Conservation (phyloP, 2,888 invertebrate species). For the Drosophila imparisetae region DNA sequence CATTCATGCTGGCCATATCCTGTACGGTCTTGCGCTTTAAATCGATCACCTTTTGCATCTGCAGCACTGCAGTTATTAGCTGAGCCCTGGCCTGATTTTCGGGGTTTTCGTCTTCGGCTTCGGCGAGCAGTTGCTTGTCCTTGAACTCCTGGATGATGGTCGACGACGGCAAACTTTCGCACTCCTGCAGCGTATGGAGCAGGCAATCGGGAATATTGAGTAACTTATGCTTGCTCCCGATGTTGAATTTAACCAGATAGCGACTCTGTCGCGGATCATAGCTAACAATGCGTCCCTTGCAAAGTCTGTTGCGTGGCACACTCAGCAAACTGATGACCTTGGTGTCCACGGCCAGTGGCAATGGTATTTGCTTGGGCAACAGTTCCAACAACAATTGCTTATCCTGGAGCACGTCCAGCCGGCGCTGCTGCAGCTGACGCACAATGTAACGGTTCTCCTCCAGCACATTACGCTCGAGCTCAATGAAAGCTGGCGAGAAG, state of each 20-base stretch:
- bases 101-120: not conserved
- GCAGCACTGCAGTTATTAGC: conserved; percentile 44
- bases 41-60: conserved; percentile 32
- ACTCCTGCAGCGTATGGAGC: conserved; percentile 30
- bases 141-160: conserved; percentile 27
- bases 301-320: conserved; percentile 2
- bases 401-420: conserved; percentile 11
- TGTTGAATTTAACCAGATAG: conserved; percentile 48
- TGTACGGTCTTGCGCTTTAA: conserved; percentile 40
- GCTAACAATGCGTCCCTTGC: conserved; percentile 40
- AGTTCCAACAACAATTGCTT: conserved; percentile 10
- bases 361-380: conserved; percentile 49
- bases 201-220: conserved; percentile 35
- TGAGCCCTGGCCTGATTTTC: conserved; percentile 1
- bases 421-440: conserved; percentile 49
- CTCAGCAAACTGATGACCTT: conserved; percentile 45
- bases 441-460: conserved; percentile 36
- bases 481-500: conserved; percentile 54
- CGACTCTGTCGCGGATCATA: conserved; percentile 27
- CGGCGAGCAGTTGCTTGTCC: not conserved
- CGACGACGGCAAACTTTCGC: conserved; percentile 11
- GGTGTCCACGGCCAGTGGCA: conserved; percentile 33
- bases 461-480: conserved; percentile 32
- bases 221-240: conserved; percentile 7
- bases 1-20: conserved; percentile 47